Conservation (phyloP, 2,113 vertebrate species). For the Larimichthys crocea region DNA sequence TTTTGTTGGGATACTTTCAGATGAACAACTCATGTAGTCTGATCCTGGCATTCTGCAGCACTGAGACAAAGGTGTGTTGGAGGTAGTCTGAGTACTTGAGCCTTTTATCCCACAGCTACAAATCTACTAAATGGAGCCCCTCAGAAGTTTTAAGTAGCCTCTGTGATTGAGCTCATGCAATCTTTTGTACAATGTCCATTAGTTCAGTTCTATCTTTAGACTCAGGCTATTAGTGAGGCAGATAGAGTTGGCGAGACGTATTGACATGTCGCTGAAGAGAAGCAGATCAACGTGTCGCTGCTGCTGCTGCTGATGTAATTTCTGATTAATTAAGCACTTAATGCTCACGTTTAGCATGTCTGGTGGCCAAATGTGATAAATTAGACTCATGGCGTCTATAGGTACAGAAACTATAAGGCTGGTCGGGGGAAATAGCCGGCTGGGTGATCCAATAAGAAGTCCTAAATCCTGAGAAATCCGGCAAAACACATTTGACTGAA, state of each 20-base stretch:
- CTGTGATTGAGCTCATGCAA: slow-evolving; percentile 37
- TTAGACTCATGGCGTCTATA: not conserved
- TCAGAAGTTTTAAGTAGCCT: not conserved
- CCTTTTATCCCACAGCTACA: not conserved
- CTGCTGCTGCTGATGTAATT: slow-evolving; percentile 20
- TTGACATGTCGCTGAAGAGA: slow-evolving; percentile 52
- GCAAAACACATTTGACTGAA: not conserved
- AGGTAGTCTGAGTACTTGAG: not conserved
- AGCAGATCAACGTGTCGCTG: slow-evolving; percentile 47
- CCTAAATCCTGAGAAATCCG: not conserved
- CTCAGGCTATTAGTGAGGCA: slow-evolving; percentile 32
- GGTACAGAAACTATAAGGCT: not conserved
- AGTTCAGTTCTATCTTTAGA: slow-evolving; percentile 71
- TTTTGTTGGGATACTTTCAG: not conserved
- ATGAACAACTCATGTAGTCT: not conserved
- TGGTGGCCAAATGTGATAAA: slow-evolving; percentile 7
- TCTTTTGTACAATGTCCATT: slow-evolving; percentile 56
- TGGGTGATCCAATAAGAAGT: not conserved
- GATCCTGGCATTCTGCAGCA: not conserved
- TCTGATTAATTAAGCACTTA: slow-evolving; percentile 29
- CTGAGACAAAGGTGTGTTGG: not conserved
- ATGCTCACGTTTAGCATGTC: slow-evolving; percentile 6
- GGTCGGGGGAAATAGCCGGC: not conserved
- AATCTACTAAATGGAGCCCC: not conserved
- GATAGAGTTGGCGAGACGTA: slow-evolving; percentile 39